A percentile compares a stretch with the other conserved stretches of the same genome.
Conservation (phyloP, 2,113 vertebrate species). For the Ptilorrhoa leucosticta region DNA sequence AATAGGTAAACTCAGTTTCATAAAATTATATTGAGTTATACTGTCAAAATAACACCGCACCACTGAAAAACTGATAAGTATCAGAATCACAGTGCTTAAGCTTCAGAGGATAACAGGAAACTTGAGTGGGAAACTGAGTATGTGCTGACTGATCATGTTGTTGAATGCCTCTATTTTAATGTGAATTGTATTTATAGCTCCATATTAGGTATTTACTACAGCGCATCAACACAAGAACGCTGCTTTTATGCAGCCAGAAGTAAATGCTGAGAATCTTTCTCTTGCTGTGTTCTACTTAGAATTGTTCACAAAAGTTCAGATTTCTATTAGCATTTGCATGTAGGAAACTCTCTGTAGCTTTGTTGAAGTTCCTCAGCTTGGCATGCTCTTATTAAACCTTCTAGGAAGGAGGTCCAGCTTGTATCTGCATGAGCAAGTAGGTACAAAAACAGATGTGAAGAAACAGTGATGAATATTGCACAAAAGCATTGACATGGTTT, state of each 20-base stretch:
- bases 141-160: background rate
- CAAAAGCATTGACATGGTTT: background rate
- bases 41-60: background rate
- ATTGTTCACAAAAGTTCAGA: background rate
- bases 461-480: background rate
- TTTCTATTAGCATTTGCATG: background rate
- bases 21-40: background rate
- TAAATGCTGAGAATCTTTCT: background rate
- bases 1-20: background rate
- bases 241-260: background rate
- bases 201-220: background rate
- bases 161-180: background rate
- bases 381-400: background rate
- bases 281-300: background rate
- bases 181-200: background rate
- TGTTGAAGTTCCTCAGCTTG: background rate
- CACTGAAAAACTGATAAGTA: background rate
- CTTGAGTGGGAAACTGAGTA: background rate
- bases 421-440: background rate
- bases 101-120: background rate
- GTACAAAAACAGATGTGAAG: background rate
- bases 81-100: background rate
- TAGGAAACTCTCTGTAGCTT: background rate
- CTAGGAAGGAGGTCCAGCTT: background rate
- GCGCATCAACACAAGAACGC: background rate